Conservation (phyloP, 2,113 vertebrate species). For the Craseonycteris thonglongyai region DNA sequence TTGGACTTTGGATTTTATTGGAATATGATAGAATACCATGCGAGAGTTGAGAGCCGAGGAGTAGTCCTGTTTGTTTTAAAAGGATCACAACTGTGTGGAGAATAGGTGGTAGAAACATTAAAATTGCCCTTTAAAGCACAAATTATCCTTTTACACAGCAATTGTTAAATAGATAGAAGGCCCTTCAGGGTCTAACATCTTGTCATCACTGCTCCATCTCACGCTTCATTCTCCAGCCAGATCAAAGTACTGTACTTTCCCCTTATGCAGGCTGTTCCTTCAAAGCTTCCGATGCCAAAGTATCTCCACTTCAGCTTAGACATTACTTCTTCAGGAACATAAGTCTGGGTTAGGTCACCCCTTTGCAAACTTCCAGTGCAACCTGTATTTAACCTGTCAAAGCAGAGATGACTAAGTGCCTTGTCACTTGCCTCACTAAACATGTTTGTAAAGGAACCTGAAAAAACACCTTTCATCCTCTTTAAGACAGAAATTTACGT, state of each 20-base stretch:
- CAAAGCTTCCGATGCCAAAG: neutral
- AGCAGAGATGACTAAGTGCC: neutral
- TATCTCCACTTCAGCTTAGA: neutral
- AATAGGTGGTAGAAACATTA: neutral
- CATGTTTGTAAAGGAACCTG: neutral
- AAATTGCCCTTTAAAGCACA: neutral
- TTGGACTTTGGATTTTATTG: neutral
- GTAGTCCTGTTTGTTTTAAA: neutral
- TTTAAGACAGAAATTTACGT: conserved; percentile 11
- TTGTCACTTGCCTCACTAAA: neutral
- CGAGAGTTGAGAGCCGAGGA: neutral
- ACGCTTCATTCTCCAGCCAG: neutral
- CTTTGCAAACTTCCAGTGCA: neutral
- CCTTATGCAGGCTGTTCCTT: neutral
- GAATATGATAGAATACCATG: neutral
- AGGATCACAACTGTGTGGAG: neutral
- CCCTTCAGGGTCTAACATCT: neutral
- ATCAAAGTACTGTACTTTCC: neutral
- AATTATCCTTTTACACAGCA: neutral
- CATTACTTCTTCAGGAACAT: neutral
- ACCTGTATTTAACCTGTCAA: neutral
- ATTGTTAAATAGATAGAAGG: neutral
- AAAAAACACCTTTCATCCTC: neutral
- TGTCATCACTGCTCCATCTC: neutral
- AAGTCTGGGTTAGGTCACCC: neutral